Percentiles rank a stretch among this genome's conserved stretches.
These are phyloP conservation scores for Laothoe populi DNA, from an alignment of 2,888 invertebrate genomes.

Conservation along the genomic window DNA sequence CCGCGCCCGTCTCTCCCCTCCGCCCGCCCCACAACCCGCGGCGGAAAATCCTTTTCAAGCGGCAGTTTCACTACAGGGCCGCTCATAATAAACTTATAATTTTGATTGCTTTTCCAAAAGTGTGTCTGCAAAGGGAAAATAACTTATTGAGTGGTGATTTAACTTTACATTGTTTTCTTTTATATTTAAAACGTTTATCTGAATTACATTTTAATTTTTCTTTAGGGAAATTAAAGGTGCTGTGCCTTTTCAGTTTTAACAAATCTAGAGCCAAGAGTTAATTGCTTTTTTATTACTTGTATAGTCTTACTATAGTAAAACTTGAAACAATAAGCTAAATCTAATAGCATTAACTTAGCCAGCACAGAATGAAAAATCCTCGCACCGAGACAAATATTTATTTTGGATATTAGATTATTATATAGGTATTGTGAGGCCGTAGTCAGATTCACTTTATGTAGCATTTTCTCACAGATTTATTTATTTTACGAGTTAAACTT, in stretches of 20 bases:
- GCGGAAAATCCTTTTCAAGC: constrained; percentile 59
- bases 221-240: neutral
- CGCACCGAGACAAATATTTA: too few relatives aligned
- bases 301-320: too few relatives aligned
- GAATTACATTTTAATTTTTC: neutral
- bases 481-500: too few relatives aligned
- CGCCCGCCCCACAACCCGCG: constrained; percentile 39
- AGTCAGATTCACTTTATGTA: too few relatives aligned
- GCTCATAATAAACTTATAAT: constrained; percentile 23
- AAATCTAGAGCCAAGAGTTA: too few relatives aligned
- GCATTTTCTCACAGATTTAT: too few relatives aligned
- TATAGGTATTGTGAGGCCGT: too few relatives aligned
- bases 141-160: neutral
- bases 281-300: too few relatives aligned
- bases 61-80: constrained; percentile 41
- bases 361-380: too few relatives aligned
- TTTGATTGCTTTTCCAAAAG: constrained; percentile 23
- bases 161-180: neutral
- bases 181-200: neutral
- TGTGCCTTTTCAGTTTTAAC: neutral
- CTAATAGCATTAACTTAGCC: too few relatives aligned
- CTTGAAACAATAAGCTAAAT: too few relatives aligned
- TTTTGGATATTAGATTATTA: too few relatives aligned
- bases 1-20: constrained; percentile 41
- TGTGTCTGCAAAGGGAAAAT: constrained; percentile 11